A percentile compares a stretch with the other conserved stretches of the same genome.
Conservation (phyloP, 2,888 invertebrate genomes). For the Nemotelus pantherinus region DNA sequence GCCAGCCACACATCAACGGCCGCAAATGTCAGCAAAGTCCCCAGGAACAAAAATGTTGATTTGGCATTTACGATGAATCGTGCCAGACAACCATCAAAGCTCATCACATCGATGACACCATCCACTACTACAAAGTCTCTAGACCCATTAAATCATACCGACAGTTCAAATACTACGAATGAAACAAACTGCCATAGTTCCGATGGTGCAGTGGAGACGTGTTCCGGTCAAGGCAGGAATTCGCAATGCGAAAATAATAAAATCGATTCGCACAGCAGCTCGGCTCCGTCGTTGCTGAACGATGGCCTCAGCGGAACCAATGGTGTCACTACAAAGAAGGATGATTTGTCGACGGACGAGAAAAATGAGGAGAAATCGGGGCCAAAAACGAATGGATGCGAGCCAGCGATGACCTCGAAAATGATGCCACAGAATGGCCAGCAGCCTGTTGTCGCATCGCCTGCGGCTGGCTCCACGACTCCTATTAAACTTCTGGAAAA, state of each 20-base stretch:
- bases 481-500: constrained; percentile 67
- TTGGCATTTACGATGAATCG: constrained; percentile 57
- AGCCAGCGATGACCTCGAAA: not conserved
- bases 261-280: not conserved
- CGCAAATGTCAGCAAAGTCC: constrained; percentile 57
- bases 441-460: not conserved
- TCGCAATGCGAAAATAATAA: constrained; percentile 14
- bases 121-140: not conserved
- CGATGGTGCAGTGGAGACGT: not conserved
- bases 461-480: not conserved
- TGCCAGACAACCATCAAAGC: constrained; percentile 22
- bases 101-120: not conserved
- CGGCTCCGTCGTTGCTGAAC: not conserved
- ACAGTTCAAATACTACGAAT: not conserved
- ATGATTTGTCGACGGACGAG: not conserved
- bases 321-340: not conserved
- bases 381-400: not conserved
- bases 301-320: not conserved
- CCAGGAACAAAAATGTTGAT: constrained; percentile 66
- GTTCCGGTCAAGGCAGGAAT: not conserved
- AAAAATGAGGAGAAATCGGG: not conserved
- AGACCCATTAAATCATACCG: constrained; percentile 1
- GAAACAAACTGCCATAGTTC: not conserved
- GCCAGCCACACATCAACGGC: constrained; percentile 39
- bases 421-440: not conserved